Base-by-base conservation (phyloP, 2,888 invertebrate species). In the Ditylenchus weischeri region DNA sequence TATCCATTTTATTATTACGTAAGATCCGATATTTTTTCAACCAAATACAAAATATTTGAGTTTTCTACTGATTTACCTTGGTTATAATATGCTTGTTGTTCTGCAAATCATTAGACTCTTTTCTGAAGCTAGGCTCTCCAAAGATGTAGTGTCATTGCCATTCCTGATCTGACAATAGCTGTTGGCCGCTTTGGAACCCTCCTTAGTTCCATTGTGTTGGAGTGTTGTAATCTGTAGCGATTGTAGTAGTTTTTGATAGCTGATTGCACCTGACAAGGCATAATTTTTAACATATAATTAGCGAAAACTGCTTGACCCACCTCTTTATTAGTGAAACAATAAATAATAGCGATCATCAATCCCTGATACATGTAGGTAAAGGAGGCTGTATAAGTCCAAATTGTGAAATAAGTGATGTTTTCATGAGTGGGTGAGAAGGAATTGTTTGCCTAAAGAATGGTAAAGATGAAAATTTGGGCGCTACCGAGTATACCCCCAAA, bases 261-360 rank as follows among this genome's bases (percentile, higher is more conserved):
- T 13, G 76, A 69, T 59, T 76, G 77, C 57, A 81, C 81, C 80
- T 80, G 59, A 4, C 18, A 57, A 23, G 35, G 62, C n/a, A 49
- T 38, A n/a, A 47, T 49, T 48, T 13, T 68, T 8, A 57, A 2
- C n/a, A n/a, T 54, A 8, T 57, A 15, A 6, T 21, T 48, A 0
- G 5, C 35, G 6, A 19, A 47, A 19, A 18, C 15, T 15, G 10
- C 15, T 15, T 3, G 8, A 8, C 43, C 47, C 67, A 86, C 85
- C 82, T 85, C 86, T 69, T 84, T 83, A 71, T 86, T 86, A 8
- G 85, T 82, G 77, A 86, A 86, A 71, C 86, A 86, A 76, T 86
- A 86, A 43, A 86, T 80, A 49, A 86, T 77, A 18, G 86, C 82
- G 51, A 86, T 84, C 80, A 86, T 84, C 70, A 86, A 83, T 18